Conservation (phyloP, 2,888 invertebrate species). For the Trissolcus brochymenae region DNA sequence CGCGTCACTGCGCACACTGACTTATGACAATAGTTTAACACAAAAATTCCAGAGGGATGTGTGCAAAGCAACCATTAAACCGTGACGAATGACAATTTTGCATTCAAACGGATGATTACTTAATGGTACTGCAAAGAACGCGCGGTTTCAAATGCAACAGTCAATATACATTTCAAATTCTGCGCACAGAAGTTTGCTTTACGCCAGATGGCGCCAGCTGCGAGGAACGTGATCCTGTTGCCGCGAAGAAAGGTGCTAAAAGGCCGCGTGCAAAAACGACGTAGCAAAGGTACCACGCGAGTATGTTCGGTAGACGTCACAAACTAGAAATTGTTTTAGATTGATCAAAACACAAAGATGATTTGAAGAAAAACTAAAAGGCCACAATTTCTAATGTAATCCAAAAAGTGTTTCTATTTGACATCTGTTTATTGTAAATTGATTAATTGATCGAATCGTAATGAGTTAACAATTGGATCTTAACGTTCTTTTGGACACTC, state of each 20-base stretch:
- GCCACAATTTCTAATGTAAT: neutral
- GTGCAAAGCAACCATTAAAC: neutral
- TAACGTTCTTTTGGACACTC: no score
- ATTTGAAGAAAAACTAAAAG: neutral
- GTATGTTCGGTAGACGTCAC: neutral
- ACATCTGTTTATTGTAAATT: neutral
- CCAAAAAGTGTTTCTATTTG: neutral
- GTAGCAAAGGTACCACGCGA: slow-evolving; percentile 49
- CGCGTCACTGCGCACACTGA: slow-evolving; percentile 1
- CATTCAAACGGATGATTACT: neutral
- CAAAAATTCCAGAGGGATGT: slow-evolving; percentile 8
- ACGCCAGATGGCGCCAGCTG: slow-evolving; percentile 54
- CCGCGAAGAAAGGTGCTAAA: slow-evolving; percentile 44
- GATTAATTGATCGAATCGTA: neutral
- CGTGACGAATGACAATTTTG: slow-evolving; percentile 6
- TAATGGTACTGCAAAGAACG: slow-evolving; percentile 7
- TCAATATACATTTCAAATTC: slow-evolving; percentile 30
- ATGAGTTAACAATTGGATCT: no score
- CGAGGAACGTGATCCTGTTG: slow-evolving; percentile 46
- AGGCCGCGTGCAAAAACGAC: slow-evolving; percentile 49
- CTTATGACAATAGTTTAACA: slow-evolving; percentile 4
- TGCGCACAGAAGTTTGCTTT: slow-evolving; percentile 26
- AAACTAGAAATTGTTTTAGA: neutral
- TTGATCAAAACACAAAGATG: neutral
- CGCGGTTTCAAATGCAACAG: slow-evolving; percentile 35